Percentiles rank a stretch among this genome's conserved stretches.
Evolutionary conservation across 2,888 invertebrate species (phyloP).

Genomic region (Tyria jacobaeae): DNA sequence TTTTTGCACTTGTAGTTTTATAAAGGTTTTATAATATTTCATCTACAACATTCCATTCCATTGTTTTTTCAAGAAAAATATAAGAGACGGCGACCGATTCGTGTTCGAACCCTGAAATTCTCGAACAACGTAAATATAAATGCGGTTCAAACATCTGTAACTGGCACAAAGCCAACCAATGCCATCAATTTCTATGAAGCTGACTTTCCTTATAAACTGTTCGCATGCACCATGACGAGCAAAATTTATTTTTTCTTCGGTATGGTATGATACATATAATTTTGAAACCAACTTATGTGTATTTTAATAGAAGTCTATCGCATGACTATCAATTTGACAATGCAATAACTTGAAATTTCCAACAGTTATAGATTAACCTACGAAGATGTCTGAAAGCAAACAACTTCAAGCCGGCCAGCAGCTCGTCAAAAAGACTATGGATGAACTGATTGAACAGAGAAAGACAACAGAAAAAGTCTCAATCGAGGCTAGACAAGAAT

Average conservation of each 20-base stretch:
- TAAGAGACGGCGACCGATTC: constrained; percentile 35
- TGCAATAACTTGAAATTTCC: constrained; percentile 34
- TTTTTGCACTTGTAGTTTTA: background rate
- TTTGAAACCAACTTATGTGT: constrained; percentile 28
- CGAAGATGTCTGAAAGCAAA: constrained; percentile 76
- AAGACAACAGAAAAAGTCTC: constrained; percentile 76
- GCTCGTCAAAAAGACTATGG: constrained; percentile 82
- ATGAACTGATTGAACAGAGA: constrained; percentile 75
- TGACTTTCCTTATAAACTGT: constrained; percentile 65
- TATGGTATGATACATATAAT: constrained; percentile 45
- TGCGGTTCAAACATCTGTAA: constrained; percentile 67
- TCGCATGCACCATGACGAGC: constrained; percentile 52
- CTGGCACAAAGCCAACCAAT: constrained; percentile 72
- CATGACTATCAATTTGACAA: constrained; percentile 1
- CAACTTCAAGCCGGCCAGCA: constrained; percentile 80
- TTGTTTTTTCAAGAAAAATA: constrained; percentile 32
- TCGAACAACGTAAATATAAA: constrained; percentile 76
- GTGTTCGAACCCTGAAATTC: constrained; percentile 59
- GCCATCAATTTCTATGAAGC: constrained; percentile 77
- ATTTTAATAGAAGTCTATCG: constrained; percentile 11
- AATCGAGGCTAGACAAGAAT: constrained; percentile 83
- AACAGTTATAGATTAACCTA: constrained; percentile 58
- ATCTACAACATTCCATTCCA: constrained; percentile 23
- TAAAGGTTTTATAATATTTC: constrained; percentile 17
- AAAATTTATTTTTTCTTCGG: constrained; percentile 58